phyloP scores from a whole-genome alignment of 2,113 vertebrate genomes.

The Calidris pugnax region DNA sequence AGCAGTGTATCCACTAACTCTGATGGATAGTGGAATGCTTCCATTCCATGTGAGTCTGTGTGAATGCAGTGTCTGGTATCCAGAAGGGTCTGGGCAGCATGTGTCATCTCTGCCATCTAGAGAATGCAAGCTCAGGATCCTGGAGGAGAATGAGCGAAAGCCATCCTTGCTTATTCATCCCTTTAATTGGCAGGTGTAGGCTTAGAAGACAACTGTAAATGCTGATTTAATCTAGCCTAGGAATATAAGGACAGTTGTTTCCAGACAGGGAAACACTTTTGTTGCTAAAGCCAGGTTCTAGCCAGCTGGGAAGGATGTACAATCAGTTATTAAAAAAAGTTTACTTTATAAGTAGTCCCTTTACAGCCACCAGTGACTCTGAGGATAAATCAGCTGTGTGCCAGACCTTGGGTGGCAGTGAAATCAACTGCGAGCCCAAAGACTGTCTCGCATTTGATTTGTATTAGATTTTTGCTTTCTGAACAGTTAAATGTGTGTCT shows the following conservation, averaged over 20 bases:
- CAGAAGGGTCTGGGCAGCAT: not conserved
- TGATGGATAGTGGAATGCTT: not conserved
- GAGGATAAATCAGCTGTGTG: not conserved
- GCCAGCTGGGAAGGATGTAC: not conserved
- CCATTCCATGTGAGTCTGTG: not conserved
- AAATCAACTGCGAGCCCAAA: not conserved
- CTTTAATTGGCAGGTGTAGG: not conserved
- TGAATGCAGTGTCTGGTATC: not conserved
- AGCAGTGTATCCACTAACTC: not conserved
- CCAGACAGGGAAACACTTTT: not conserved
- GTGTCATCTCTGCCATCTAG: not conserved
- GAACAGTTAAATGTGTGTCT: not conserved
- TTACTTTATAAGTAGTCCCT: not conserved
- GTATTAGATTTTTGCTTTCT: not conserved
- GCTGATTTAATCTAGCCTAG: not conserved
- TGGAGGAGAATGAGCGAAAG: not conserved
- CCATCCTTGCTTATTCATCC: not conserved
- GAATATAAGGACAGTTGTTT: not conserved
- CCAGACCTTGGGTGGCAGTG: not conserved
- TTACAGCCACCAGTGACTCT: not conserved
- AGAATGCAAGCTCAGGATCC: not conserved
- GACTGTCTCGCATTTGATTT: not conserved
- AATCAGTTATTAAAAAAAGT: not conserved
- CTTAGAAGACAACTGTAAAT: not conserved
- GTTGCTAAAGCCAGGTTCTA: not conserved